Conservation (phyloP, 2,113 vertebrate species). For the Saimiri boliviensis region DNA sequence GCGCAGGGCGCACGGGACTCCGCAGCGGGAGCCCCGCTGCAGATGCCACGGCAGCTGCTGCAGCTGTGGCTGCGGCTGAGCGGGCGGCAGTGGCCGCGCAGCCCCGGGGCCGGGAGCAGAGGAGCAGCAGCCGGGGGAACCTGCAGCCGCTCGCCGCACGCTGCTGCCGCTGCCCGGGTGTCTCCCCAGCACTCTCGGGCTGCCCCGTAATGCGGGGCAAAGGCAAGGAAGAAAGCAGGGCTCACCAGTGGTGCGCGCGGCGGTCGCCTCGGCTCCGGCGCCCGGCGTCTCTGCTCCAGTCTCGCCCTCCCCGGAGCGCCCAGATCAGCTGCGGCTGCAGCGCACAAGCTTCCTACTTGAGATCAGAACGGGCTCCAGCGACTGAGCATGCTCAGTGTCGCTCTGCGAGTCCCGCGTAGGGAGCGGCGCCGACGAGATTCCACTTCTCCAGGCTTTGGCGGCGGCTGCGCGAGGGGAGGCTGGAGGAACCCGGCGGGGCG, state of each 20-base stretch:
- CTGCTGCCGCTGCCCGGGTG: not conserved
- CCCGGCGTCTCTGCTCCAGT: not conserved
- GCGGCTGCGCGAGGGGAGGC: slow-evolving; percentile 55
- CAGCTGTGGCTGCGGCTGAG: slow-evolving; percentile 69
- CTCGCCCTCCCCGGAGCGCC: slow-evolving; percentile 39
- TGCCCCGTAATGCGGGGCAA: not conserved
- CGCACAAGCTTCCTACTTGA: slow-evolving; percentile 76
- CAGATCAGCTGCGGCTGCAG: slow-evolving; percentile 74
- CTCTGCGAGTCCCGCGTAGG: slow-evolving; percentile 54
- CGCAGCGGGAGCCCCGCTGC: slow-evolving; percentile 41
- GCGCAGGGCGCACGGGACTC: slow-evolving; percentile 44
- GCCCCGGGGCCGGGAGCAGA: not conserved
- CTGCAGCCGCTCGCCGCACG: not conserved
- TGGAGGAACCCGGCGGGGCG: slow-evolving; percentile 33
- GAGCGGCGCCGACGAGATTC: slow-evolving; percentile 64
- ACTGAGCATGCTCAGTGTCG: slow-evolving; percentile 79
- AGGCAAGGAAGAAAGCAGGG: not conserved
- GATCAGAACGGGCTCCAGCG: slow-evolving; percentile 33
- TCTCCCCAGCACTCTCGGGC: not conserved
- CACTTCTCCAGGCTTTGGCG: slow-evolving; percentile 76
- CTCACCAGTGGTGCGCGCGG: slow-evolving; percentile 64
- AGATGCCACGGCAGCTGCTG: slow-evolving; percentile 66
- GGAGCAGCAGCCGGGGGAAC: not conserved
- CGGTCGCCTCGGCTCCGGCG: not conserved
- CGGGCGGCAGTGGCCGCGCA: not conserved